Conservation (phyloP, 1,140 invertebrate species). For the Chlorops oryzae region DNA sequence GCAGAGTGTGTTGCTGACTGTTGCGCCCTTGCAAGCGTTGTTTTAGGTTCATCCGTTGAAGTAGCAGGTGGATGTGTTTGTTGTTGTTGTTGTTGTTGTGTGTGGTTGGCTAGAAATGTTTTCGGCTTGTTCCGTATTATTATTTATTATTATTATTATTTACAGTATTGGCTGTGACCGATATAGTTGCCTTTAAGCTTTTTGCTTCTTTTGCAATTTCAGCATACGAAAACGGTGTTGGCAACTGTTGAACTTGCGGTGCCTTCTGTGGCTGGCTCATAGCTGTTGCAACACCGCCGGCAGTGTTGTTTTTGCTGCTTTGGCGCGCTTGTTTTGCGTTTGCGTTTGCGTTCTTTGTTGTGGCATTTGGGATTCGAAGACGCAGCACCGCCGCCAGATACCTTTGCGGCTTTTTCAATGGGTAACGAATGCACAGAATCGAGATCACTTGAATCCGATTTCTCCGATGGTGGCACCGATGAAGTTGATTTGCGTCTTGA, state of each 20-base stretch:
- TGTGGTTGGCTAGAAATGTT: conserved; percentile 13
- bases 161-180: conserved; percentile 10
- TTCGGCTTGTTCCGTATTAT: too few relatives aligned
- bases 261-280: conserved; percentile 14
- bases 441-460: conserved; percentile 61
- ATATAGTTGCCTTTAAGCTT: too few relatives aligned
- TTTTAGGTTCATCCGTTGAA: too few relatives aligned
- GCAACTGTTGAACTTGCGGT: conserved; percentile 11
- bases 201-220: conserved; percentile 55
- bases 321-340: conserved; percentile 24
- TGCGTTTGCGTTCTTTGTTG: conserved; percentile 17
- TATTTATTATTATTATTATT: conserved; percentile 8
- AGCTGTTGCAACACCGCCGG: neutral
- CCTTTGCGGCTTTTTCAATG: conserved; percentile 48
- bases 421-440: conserved; percentile 70
- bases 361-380: neutral
- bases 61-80: neutral
- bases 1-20: neutral
- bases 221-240: conserved; percentile 56
- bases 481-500: conserved; percentile 55
- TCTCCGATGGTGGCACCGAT: conserved; percentile 62
- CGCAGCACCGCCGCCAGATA: neutral
- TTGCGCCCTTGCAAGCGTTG: too few relatives aligned
- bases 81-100: neutral
- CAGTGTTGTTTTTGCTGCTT: neutral